Percentiles rank a stretch among this genome's conserved stretches.
phyloP scores from a whole-genome alignment of 2,797 vertebrate genomes.

The Megalops cyprinoides region DNA sequence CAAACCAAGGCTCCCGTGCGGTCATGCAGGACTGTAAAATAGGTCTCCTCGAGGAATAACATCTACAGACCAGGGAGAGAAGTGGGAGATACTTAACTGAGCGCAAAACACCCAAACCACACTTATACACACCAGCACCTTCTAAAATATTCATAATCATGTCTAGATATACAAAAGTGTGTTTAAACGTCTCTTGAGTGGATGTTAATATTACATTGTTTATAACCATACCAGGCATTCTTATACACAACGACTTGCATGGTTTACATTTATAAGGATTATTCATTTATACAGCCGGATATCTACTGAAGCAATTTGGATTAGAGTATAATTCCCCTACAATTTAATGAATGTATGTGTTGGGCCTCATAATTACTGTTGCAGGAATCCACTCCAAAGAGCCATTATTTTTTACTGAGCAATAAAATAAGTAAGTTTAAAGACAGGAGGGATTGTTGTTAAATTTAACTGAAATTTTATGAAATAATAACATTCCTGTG shows the following conservation, averaged over 20 bases:
- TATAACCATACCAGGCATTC: background rate
- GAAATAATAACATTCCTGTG: too few species aligned
- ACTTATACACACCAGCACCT: background rate
- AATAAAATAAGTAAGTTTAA: too few species aligned
- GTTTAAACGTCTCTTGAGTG: constrained; percentile 3
- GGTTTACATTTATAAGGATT: background rate
- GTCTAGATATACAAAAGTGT: background rate
- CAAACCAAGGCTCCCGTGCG: background rate
- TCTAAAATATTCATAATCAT: background rate
- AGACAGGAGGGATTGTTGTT: too few species aligned
- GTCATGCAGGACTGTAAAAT: constrained; percentile 30
- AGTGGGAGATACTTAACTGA: background rate
- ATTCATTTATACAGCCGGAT: background rate
- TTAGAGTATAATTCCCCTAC: too few species aligned
- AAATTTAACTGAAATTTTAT: too few species aligned
- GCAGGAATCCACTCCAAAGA: too few species aligned
- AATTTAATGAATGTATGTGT: too few species aligned
- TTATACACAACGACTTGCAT: background rate
- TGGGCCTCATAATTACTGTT: too few species aligned
- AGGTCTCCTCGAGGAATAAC: constrained; percentile 61
- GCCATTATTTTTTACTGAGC: too few species aligned
- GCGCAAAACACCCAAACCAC: background rate
- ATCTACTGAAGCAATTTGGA: background rate
- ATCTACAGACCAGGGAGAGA: constrained; percentile 50
- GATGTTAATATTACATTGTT: background rate